Evolutionary conservation across 2,113 vertebrate species (phyloP).

Genomic region (Eudorcas thomsonii): DNA sequence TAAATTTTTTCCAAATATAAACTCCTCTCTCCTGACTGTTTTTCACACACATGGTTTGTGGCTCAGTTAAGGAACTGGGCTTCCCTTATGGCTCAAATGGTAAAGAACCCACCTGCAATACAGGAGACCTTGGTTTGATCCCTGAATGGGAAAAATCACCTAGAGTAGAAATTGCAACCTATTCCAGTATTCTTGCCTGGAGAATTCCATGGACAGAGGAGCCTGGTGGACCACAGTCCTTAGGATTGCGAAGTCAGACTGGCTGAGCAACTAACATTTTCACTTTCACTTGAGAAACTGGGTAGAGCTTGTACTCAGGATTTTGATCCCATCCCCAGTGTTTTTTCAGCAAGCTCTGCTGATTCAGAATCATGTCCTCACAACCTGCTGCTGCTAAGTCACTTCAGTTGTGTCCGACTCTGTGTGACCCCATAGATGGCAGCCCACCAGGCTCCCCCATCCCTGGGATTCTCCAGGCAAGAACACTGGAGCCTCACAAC

Average conservation of each 20-base stretch:
- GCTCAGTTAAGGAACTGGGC: not conserved
- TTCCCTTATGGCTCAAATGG: not conserved
- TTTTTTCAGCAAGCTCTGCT: not conserved
- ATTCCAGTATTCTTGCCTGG: not conserved
- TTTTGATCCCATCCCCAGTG: not conserved
- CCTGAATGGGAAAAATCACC: not conserved
- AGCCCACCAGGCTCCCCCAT: fast-evolving
- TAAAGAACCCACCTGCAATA: not conserved
- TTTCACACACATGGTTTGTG: not conserved
- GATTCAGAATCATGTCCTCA: not conserved
- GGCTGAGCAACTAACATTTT: not conserved
- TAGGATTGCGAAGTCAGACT: not conserved
- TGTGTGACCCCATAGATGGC: too few species aligned
- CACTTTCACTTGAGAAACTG: not conserved
- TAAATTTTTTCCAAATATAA: not conserved
- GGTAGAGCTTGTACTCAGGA: not conserved
- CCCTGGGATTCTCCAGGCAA: too few species aligned
- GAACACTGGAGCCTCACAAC: too few species aligned
- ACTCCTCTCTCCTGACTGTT: not conserved
- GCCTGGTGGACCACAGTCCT: not conserved
- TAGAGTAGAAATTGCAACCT: not conserved
- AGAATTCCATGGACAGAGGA: not conserved
- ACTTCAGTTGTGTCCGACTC: too few species aligned
- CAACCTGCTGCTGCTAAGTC: too few species aligned
- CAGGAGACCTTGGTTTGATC: not conserved